phyloP scores from a whole-genome alignment of 2,113 vertebrate species.

The Eudyptes chrysolophus region DNA sequence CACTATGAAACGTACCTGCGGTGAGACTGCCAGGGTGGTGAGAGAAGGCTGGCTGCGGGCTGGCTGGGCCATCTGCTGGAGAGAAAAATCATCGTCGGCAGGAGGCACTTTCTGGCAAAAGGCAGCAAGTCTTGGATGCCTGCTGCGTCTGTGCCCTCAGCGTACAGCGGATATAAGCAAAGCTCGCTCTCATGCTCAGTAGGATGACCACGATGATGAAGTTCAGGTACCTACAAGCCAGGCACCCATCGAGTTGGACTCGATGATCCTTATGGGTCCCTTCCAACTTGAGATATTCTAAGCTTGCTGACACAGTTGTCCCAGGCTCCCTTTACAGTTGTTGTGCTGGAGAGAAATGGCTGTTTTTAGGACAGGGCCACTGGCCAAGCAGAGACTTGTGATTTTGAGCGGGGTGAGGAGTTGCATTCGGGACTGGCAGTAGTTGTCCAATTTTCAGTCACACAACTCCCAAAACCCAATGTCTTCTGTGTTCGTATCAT shows the following conservation, averaged over 20 bases:
- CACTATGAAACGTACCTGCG: rapidly evolving
- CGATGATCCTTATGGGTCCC: rapidly evolving
- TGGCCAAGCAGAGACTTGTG: neutral
- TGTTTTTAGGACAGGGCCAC: neutral
- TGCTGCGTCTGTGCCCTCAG: neutral
- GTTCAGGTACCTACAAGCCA: neutral
- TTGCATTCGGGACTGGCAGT: neutral
- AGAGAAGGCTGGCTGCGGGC: neutral
- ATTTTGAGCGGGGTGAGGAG: neutral
- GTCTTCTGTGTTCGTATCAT: rapidly evolving
- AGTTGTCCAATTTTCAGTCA: neutral
- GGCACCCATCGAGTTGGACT: rapidly evolving
- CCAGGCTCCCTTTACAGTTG: neutral
- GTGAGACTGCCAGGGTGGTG: neutral
- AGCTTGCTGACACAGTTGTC: neutral
- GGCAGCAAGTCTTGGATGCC: neutral
- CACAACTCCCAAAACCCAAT: rapidly evolving
- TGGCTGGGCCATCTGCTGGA: conserved; percentile 36
- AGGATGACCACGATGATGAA: neutral
- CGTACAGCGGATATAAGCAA: neutral
- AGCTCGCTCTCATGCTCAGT: rapidly evolving
- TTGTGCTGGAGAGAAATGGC: neutral
- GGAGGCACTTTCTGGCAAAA: neutral
- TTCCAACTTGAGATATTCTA: neutral
- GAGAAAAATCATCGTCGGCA: neutral